Evolutionary conservation across 2,797 vertebrate species (phyloP).

Genomic region (Gobio occitaniae): DNA sequence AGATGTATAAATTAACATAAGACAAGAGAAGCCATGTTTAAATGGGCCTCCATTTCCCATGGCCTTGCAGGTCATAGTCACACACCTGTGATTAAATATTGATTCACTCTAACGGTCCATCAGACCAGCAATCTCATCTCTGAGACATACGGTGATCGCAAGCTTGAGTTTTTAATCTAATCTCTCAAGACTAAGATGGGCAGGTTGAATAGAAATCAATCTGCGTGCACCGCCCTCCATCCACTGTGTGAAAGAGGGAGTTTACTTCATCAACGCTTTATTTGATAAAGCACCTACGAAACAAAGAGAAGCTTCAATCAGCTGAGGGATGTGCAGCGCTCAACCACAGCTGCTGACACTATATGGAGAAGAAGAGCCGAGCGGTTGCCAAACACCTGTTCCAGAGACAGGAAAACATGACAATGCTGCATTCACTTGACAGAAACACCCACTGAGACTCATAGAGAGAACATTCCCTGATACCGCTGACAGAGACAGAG

Average conservation of each 20-base stretch:
- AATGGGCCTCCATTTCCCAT: slow-evolving; percentile 32
- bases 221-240: neutral
- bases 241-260: slow-evolving; percentile 13
- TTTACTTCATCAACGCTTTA: slow-evolving; percentile 14
- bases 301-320: neutral
- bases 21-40: neutral
- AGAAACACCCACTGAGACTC: slow-evolving; percentile 11
- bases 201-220: slow-evolving; percentile 47
- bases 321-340: neutral
- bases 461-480: slow-evolving; percentile 13
- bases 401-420: neutral
- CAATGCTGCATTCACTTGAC: slow-evolving; percentile 14
- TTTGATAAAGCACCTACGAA: slow-evolving; percentile 10
- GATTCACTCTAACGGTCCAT: slow-evolving; percentile 50
- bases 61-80: slow-evolving; percentile 30
- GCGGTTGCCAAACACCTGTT: slow-evolving; percentile 23
- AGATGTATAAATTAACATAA: neutral
- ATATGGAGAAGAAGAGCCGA: no score
- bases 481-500: neutral
- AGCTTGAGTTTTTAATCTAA: slow-evolving; percentile 45
- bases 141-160: slow-evolving; percentile 28
- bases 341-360: slow-evolving; percentile 4
- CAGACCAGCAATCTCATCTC: slow-evolving; percentile 42
- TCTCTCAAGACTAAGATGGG: slow-evolving; percentile 25
- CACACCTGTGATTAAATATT: slow-evolving; percentile 61